Percentiles rank a stretch among this genome's conserved stretches.
Conservation (phyloP, 2,888 invertebrate species). For the Synergus umbraculus region DNA sequence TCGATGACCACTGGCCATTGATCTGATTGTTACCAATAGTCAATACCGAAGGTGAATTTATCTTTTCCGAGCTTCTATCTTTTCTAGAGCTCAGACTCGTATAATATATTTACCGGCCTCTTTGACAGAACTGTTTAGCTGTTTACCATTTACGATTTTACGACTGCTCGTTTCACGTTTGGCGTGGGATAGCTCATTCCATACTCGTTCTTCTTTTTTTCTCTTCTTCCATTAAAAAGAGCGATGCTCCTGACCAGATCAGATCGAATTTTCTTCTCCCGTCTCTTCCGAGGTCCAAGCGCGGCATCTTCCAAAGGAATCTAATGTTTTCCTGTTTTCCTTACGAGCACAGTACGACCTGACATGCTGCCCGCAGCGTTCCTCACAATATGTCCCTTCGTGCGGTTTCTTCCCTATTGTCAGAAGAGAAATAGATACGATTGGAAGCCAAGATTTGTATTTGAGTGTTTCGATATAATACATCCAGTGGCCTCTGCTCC, state of each 20-base stretch:
- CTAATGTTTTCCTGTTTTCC: slow-evolving; percentile 55
- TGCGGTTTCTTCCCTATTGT: slow-evolving; percentile 50
- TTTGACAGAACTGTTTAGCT: slow-evolving; percentile 36
- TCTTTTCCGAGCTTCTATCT: slow-evolving; percentile 2
- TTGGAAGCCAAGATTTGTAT: slow-evolving; percentile 28
- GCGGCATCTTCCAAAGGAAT: slow-evolving; percentile 36
- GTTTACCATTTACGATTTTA: slow-evolving; percentile 35
- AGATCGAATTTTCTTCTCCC: slow-evolving; percentile 41
- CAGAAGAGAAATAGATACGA: slow-evolving; percentile 13
- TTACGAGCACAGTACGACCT: slow-evolving; percentile 63
- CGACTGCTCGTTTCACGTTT: slow-evolving; percentile 36
- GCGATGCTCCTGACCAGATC: slow-evolving; percentile 45
- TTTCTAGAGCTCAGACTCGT: neutral
- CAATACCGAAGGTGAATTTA: slow-evolving; percentile 3
- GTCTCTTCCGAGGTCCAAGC: slow-evolving; percentile 32
- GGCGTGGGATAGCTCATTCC: slow-evolving; percentile 39
- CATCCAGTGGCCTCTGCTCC: neutral
- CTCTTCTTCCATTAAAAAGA: slow-evolving; percentile 46
- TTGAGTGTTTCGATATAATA: slow-evolving; percentile 40
- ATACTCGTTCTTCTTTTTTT: slow-evolving; percentile 37
- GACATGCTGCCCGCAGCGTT: slow-evolving; percentile 45
- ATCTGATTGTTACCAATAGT: slow-evolving; percentile 24
- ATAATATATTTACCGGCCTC: slow-evolving; percentile 31
- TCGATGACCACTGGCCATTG: slow-evolving; percentile 22
- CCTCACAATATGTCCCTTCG: slow-evolving; percentile 43